Percentiles rank a stretch among this genome's conserved stretches.
Evolutionary conservation across 2,797 vertebrate genomes (phyloP).

Genomic region (Hipposideros larvatus): DNA sequence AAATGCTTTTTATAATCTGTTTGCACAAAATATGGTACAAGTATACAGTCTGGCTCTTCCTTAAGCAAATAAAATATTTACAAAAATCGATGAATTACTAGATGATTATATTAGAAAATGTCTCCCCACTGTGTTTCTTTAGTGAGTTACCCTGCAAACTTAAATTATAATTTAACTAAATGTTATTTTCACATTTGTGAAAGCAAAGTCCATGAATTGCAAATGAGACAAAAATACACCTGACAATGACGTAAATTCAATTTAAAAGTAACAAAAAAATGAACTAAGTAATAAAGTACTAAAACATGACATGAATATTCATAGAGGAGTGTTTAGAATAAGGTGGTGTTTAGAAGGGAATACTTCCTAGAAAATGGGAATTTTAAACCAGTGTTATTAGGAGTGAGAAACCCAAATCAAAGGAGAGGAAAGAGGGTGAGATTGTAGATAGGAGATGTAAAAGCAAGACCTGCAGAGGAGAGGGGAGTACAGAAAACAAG

Average conservation of each 20-base stretch:
- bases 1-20: neutral
- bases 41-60: neutral
- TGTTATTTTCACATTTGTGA: conserved; percentile 14
- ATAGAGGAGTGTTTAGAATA: conserved; percentile 30
- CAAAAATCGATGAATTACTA: neutral
- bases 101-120: neutral
- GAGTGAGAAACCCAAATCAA: neutral
- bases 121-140: neutral
- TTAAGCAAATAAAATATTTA: neutral
- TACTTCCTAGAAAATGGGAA: neutral
- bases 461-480: neutral
- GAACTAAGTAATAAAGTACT: neutral
- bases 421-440: neutral
- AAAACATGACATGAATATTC: neutral
- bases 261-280: conserved; percentile 41
- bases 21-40: neutral
- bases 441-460: neutral
- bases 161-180: conserved; percentile 11
- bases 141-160: conserved; percentile 4
- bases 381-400: neutral
- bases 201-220: neutral
- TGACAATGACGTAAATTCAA: neutral
- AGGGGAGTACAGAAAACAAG: neutral
- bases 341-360: neutral
- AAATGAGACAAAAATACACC: neutral